Base-by-base conservation (phyloP, 2,113 vertebrate genomes). In the Apodemus sylvaticus region DNA sequence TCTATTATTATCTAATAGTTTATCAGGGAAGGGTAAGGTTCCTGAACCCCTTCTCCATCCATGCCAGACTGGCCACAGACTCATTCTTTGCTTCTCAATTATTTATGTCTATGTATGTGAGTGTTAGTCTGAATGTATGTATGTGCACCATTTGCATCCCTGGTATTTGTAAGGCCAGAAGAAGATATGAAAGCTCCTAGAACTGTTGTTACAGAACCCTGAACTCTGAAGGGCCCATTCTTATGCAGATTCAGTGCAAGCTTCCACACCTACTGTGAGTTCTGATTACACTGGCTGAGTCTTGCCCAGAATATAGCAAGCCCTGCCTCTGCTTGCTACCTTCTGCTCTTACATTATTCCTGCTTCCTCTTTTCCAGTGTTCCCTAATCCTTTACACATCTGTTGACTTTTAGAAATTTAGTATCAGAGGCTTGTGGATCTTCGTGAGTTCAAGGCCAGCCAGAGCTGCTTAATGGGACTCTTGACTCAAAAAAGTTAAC, bases 361-460 rank as follows among this genome's bases (percentile, higher is more conserved):
- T 68, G 31, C 19, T 42, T 34, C 42, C 31, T 86, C 42, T 86
- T 66, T 42, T 68, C 10, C 42, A 86, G 6, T 36, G 19, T 51
- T 68, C 10, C 42, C 42, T 51, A 68, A 68, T 16, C 42, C 62
- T 86, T 68, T 86, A 51, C 48, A 68, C 29, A 90, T 42, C 92
- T 96, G 89, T 36, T 26, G 79, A 93, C n/a, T 93, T 87, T 68
- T 78, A 85, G 82, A 85, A 64, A 64, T 62, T 45, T 31, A 62
- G 29, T 60, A 62, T 45, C 58, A 85, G 81, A 85, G 36, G 8
- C 60, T 62, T 62, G 58, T 64, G 58, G n/a, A 45, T 64, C 39
- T 85, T 60, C 4, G 12, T 62, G 81, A 42, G n/a, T 62, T 83
- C n/a, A 83, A 83, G 26, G 58, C 14, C 39, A 85, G 26, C 81